Evolutionary conservation across 2,113 vertebrate species (phyloP).

Genomic region (Leptobrachium ailaonicum): DNA sequence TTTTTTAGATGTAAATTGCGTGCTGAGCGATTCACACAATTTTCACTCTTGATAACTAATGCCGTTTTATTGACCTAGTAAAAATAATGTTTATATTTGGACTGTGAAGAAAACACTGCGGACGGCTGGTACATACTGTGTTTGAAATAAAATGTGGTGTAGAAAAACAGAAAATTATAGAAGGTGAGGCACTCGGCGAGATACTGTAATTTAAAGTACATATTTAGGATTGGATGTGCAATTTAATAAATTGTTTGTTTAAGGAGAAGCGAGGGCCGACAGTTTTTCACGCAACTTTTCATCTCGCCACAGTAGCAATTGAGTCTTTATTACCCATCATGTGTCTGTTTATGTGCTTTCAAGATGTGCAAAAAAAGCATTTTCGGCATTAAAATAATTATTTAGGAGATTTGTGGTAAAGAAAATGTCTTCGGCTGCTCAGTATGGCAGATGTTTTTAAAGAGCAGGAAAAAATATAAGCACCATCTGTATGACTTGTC

Average conservation of each 20-base stretch:
- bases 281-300: conserved; percentile 5
- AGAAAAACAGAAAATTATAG: background rate
- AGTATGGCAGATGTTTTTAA: conserved; percentile 43
- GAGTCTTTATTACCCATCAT: conserved; percentile 30
- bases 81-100: no score
- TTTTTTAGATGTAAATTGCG: no score
- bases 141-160: background rate
- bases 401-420: conserved; percentile 17
- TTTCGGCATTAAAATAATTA: conserved; percentile 34
- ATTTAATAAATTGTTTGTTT: conserved; percentile 26
- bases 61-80: no score
- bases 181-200: background rate
- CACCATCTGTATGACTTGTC: conserved; percentile 41
- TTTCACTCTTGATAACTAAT: no score
- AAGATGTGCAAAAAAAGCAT: conserved; percentile 22
- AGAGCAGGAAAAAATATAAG: conserved; percentile 27
- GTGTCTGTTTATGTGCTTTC: conserved; percentile 26
- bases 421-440: conserved; percentile 28
- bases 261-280: conserved; percentile 4
- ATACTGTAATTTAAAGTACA: background rate
- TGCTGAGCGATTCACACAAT: no score
- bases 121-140: background rate
- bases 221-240: background rate
- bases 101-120: no score
- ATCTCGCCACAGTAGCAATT: background rate